Conservation (phyloP, 1,140 invertebrate species). For the Harpegnathos saltator region DNA sequence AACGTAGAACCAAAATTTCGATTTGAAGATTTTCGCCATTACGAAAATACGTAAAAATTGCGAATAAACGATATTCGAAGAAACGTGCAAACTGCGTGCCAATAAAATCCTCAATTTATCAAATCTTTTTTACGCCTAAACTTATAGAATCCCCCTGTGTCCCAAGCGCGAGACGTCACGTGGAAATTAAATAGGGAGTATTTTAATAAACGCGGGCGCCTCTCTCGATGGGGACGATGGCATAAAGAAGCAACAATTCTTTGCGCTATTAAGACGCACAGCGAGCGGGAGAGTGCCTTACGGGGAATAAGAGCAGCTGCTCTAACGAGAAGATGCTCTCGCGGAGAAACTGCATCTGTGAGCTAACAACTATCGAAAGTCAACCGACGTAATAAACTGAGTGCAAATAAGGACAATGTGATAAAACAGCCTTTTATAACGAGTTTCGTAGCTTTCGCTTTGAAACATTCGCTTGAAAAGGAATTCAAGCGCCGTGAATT, state of each 20-base stretch:
- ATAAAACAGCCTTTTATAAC: no score
- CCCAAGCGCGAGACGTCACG: neutral
- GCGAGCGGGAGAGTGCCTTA: slow-evolving; percentile 16
- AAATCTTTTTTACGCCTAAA: neutral
- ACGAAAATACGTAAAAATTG: no score
- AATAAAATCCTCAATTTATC: neutral
- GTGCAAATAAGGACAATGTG: no score
- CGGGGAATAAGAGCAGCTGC: slow-evolving; percentile 48
- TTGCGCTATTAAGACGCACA: slow-evolving; percentile 27
- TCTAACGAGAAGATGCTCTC: slow-evolving; percentile 14
- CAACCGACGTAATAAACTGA: neutral
- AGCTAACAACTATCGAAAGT: neutral
- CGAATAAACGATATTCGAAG: no score
- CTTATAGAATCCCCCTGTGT: neutral
- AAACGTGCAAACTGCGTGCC: neutral
- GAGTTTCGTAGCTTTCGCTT: no score
- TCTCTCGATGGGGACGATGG: slow-evolving; percentile 29
- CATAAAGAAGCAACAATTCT: slow-evolving; percentile 44
- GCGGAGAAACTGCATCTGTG: neutral
- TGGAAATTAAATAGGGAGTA: slow-evolving; percentile 51
- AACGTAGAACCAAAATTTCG: no score
- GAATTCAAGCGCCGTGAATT: no score
- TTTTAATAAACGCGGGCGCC: slow-evolving; percentile 45
- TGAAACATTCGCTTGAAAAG: no score
- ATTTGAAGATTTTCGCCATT: no score